These are phyloP conservation scores for Nineta flava DNA, from an alignment of 2,888 invertebrate species.

Conservation along the genomic window DNA sequence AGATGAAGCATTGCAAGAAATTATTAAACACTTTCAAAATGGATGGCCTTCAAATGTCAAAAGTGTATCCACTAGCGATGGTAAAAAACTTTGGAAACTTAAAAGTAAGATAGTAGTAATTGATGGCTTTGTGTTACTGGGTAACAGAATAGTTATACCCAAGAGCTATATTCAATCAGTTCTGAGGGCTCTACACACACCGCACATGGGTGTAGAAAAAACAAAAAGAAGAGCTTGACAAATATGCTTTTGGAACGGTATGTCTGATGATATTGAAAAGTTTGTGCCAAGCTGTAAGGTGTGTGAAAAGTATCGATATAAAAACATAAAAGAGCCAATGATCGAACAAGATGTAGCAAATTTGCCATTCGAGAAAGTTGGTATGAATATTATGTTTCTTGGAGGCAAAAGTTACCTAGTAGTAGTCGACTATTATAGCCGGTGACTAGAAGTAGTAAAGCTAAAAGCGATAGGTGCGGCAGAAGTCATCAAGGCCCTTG, in stretches of 20 bases:
- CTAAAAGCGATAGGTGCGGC: constrained; percentile 9
- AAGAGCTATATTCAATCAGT: neutral
- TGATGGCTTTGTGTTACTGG: neutral
- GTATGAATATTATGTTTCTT: constrained; percentile 11
- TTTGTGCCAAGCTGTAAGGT: constrained; percentile 4
- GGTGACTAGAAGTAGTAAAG: constrained; percentile 12
- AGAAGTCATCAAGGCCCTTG: constrained; percentile 8
- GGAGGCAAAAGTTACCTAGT: constrained; percentile 9
- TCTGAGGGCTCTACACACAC: constrained; percentile 1
- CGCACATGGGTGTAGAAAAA: constrained; percentile 6
- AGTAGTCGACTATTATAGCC: constrained; percentile 14
- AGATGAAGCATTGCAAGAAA: neutral
- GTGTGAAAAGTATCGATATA: constrained; percentile 1
- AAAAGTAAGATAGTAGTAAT: neutral
- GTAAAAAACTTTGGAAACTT: neutral
- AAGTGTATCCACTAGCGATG: neutral
- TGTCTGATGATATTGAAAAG: constrained; percentile 6
- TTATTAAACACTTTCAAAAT: neutral
- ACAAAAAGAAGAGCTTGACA: constrained; percentile 4
- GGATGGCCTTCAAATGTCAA: constrained; percentile 4
- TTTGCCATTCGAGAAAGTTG: constrained; percentile 12
- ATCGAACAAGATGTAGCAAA: constrained; percentile 6
- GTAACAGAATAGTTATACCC: too few relatives aligned
- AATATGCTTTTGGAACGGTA: neutral
- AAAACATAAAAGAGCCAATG: constrained; percentile 4